Base-by-base conservation (phyloP, 2,113 vertebrate genomes). In the Halichoeres trimaculatus region DNA sequence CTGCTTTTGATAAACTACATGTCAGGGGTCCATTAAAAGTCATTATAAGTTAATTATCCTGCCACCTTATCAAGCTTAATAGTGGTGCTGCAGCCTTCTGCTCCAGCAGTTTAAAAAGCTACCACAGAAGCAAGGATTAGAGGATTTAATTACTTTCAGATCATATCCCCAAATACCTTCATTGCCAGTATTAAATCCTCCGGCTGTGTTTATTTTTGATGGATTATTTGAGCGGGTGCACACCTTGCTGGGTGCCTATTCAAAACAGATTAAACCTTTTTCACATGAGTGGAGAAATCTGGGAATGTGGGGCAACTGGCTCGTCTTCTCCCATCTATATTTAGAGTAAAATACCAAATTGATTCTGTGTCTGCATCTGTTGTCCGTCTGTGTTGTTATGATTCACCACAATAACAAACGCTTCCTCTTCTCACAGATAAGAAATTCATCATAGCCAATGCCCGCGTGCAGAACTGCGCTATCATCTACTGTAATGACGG, bases 401-500 rank as follows among this genome's bases (percentile, higher is more conserved):
- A 43, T 17, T 43, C 41, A 43, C 11, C 13, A 3, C 41, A 17
- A 14, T 19, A 41, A 14, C 2, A 8, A 65, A 13, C 34, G n/a
- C 30, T 34, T 23, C 10, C 9, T 8, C 8, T 14, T 48, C 38
- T 22, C 81, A 89, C 92, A 98, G 97, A 98, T 94, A 97, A 96
- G 94, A 98, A 98, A 93, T 98, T 98, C 94, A 91, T 98, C 90
- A 98, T 98, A 89, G 97, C 97, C 91, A 98, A 98, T 93, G 96
- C 97, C 78, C 95, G 96, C 86, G 96, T 96, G 64, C 94, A 98
- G 93, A 98, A 98, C 65, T 98, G 97, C 88, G 97, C 96, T 50
- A 98, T 98, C 85, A 98, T 98, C 93, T 98, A 98, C 92, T 98
- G 97, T 92, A 98, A 98, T 59, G 97, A 98, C 78, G 95, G 95